Evolutionary conservation across 2,113 vertebrate species (phyloP).

Genomic region (Hippocampus abdominalis): DNA sequence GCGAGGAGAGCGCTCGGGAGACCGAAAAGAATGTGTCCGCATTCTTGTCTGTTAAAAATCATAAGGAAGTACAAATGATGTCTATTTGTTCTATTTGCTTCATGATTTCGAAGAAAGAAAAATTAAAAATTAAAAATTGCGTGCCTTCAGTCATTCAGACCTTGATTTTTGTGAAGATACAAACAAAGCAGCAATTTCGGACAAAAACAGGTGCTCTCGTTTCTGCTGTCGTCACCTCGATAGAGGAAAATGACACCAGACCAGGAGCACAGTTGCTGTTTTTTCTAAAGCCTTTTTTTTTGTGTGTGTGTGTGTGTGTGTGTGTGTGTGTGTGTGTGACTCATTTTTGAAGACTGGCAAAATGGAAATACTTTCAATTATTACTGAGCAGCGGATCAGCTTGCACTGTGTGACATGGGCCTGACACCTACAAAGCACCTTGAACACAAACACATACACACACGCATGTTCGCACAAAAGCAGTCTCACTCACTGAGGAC

Average conservation of each 20-base stretch:
- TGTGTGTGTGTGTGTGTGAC: slow-evolving; percentile 13
- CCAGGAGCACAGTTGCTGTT: slow-evolving; percentile 22
- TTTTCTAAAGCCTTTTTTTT: slow-evolving; percentile 48
- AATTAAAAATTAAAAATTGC: no score
- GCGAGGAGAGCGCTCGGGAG: not conserved
- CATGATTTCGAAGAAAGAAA: no score
- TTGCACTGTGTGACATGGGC: slow-evolving; percentile 62
- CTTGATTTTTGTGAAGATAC: not conserved
- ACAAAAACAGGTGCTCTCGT: slow-evolving; percentile 1
- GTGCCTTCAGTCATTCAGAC: no score
- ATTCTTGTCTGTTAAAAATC: not conserved
- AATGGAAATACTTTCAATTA: slow-evolving; percentile 79
- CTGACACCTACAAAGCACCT: slow-evolving; percentile 48
- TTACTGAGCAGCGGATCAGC: slow-evolving; percentile 76
- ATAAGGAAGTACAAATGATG: not conserved
- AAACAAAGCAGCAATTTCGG: not conserved
- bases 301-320: no score
- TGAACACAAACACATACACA: slow-evolving; percentile 31
- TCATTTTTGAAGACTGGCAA: slow-evolving; percentile 60
- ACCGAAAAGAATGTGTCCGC: not conserved
- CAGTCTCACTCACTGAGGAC: not conserved
- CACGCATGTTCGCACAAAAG: not conserved
- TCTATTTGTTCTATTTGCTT: no score
- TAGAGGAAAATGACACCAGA: slow-evolving; percentile 15
- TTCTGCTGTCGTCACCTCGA: not conserved